phyloP scores from a whole-genome alignment of 2,113 vertebrate species.

The Eclectus roratus region DNA sequence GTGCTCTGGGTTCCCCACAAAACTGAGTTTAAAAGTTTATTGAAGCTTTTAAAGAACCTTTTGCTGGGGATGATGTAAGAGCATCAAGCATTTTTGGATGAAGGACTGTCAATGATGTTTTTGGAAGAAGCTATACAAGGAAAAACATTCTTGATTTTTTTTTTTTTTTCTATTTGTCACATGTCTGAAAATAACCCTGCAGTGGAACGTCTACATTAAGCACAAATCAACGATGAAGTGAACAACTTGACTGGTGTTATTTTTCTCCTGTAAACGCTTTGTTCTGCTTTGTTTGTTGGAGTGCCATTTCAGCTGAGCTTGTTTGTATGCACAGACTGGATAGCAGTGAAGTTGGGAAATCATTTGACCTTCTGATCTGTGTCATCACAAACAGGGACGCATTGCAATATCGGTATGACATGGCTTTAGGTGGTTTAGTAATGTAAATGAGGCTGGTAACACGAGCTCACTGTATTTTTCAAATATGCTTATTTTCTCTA shows the following conservation, averaged over 20 bases:
- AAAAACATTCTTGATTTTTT: not conserved
- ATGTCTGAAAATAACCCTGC: not conserved
- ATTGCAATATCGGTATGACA: not conserved
- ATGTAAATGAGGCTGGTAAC: not conserved
- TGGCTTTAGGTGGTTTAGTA: constrained; percentile 16
- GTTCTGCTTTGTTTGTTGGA: not conserved
- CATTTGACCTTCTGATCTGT: not conserved
- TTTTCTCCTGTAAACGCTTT: not conserved
- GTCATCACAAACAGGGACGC: not conserved
- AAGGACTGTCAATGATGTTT: not conserved
- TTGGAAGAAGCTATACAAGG: not conserved
- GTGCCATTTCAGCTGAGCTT: not conserved
- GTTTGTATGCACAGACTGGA: not conserved
- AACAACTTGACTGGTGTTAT: not conserved
- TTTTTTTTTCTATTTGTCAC: not conserved
- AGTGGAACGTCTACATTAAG: not conserved
- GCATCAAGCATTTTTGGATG: not conserved
- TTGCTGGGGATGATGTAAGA: not conserved
- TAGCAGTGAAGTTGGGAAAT: not conserved
- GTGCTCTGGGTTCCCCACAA: fast-evolving
- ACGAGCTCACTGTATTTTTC: not conserved
- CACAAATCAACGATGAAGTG: not conserved
- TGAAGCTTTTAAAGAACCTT: not conserved
- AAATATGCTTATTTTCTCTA: constrained; percentile 13
- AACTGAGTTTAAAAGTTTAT: not conserved